phyloP scores from a whole-genome alignment of 2,888 invertebrate genomes.

The Atrina japonica region DNA sequence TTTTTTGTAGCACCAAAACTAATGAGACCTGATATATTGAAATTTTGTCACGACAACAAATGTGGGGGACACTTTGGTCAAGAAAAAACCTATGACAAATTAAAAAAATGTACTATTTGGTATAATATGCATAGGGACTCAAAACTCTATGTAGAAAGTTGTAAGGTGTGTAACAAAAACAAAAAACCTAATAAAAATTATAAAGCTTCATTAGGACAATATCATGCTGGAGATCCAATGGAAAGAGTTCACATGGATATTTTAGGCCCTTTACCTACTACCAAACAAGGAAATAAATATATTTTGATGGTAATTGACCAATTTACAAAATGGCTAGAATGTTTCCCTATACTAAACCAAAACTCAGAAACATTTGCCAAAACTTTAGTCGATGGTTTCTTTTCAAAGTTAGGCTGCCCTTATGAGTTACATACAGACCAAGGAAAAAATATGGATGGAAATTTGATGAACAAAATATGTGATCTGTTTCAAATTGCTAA shows the following conservation, averaged over 20 bases:
- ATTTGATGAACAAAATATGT: conserved; percentile 39
- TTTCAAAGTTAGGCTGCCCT: conserved; percentile 29
- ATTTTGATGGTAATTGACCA: too few species aligned
- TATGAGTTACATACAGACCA: conserved; percentile 37
- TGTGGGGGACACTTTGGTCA: conserved; percentile 23
- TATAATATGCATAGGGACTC: too few species aligned
- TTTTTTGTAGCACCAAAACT: conserved; percentile 16
- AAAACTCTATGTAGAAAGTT: conserved; percentile 22
- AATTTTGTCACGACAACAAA: conserved; percentile 21
- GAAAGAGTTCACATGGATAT: too few species aligned
- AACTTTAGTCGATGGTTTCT: not conserved
- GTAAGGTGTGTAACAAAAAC: conserved; percentile 23
- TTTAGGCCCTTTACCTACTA: too few species aligned
- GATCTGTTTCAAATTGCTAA: too few species aligned
- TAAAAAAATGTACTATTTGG: conserved; percentile 22
- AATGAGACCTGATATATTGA: conserved; percentile 20
- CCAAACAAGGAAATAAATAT: too few species aligned
- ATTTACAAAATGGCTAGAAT: too few species aligned
- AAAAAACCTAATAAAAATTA: conserved; percentile 8
- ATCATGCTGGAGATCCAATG: too few species aligned
- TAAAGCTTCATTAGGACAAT: conserved; percentile 19
- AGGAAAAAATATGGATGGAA: too few species aligned
- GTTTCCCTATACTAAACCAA: conserved; percentile 12
- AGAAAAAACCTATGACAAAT: conserved; percentile 13
- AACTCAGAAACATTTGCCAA: not conserved